Percentiles rank a stretch among this genome's conserved stretches.
These are phyloP conservation scores for Proterorhinus semilunaris DNA, from an alignment of 2,113 vertebrate species.

Conservation along the genomic window DNA sequence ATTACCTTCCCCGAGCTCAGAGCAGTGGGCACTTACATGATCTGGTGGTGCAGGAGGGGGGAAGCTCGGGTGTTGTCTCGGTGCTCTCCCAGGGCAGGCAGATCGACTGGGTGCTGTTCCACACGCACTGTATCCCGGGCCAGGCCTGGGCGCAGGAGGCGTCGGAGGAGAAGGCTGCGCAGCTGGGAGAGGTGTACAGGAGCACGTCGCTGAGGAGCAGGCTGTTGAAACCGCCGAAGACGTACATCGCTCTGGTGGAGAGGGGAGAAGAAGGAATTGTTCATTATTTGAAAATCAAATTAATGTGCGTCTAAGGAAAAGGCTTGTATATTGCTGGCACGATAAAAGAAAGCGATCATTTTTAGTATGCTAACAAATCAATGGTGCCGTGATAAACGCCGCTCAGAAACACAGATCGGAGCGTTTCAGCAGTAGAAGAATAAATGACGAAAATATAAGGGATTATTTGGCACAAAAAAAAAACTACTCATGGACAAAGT, in stretches of 20 bases:
- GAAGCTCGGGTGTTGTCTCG: slow-evolving; percentile 14
- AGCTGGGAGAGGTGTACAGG: slow-evolving; percentile 83
- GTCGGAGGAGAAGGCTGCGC: slow-evolving; percentile 73
- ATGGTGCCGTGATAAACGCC: too few species aligned
- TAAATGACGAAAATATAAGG: too few species aligned
- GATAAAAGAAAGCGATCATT: too few species aligned
- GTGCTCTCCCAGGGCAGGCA: slow-evolving; percentile 86
- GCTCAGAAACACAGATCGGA: too few species aligned
- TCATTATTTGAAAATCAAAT: not conserved
- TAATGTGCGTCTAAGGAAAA: too few species aligned
- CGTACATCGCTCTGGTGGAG: slow-evolving; percentile 85
- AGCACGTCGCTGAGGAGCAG: slow-evolving; percentile 91
- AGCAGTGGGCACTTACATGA: slow-evolving; percentile 73
- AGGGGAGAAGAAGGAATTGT: not conserved
- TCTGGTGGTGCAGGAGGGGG: slow-evolving; percentile 76
- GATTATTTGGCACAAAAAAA: too few species aligned
- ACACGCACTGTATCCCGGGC: slow-evolving; percentile 83
- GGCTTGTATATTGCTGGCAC: too few species aligned
- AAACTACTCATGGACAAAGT: too few species aligned
- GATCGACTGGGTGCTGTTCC: slow-evolving; percentile 68
- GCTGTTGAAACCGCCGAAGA: slow-evolving; percentile 98
- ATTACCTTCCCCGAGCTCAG: not conserved
- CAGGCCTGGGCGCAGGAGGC: slow-evolving; percentile 69
- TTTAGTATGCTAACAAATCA: too few species aligned
- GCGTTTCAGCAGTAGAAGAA: too few species aligned